These are phyloP conservation scores for Drosophila anomalata DNA, from an alignment of 2,888 invertebrate genomes.

Conservation along the genomic window DNA sequence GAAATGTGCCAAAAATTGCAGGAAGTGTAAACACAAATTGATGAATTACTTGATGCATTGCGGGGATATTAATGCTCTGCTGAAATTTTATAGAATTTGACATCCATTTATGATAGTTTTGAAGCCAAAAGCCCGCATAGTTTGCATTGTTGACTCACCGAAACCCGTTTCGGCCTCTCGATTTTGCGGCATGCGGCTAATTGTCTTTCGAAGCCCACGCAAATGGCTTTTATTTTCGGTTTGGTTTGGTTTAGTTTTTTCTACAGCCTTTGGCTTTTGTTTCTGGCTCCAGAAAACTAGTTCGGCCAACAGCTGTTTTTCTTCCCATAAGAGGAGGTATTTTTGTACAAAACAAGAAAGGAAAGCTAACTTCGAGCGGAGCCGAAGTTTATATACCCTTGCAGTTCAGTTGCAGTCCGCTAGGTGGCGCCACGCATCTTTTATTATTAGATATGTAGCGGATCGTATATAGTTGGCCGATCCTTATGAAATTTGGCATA, in stretches of 20 bases:
- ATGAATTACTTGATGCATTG: slow-evolving; percentile 21
- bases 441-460: too few species aligned
- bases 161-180: slow-evolving; percentile 64
- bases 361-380: too few species aligned
- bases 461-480: too few species aligned
- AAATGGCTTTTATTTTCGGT: slow-evolving; percentile 33
- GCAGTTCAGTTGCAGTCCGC: too few species aligned
- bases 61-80: slow-evolving; percentile 10
- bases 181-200: slow-evolving; percentile 71
- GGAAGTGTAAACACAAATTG: slow-evolving; percentile 28
- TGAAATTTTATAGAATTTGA: slow-evolving; percentile 11
- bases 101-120: slow-evolving; percentile 27
- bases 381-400: too few species aligned
- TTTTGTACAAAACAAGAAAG: slow-evolving; percentile 1
- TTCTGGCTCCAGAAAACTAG: slow-evolving; percentile 31
- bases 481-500: too few species aligned
- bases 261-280: slow-evolving; percentile 5
- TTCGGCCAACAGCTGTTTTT: slow-evolving; percentile 31
- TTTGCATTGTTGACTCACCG: slow-evolving; percentile 56
- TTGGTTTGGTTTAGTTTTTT: slow-evolving; percentile 3
- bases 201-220: slow-evolving; percentile 73
- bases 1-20: slow-evolving; percentile 13
- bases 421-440: too few species aligned
- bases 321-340: slow-evolving; percentile 27
- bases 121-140: slow-evolving; percentile 28